Evolutionary conservation across 1,140 invertebrate genomes (phyloP).

Genomic region (Cyclargus thomasi): DNA sequence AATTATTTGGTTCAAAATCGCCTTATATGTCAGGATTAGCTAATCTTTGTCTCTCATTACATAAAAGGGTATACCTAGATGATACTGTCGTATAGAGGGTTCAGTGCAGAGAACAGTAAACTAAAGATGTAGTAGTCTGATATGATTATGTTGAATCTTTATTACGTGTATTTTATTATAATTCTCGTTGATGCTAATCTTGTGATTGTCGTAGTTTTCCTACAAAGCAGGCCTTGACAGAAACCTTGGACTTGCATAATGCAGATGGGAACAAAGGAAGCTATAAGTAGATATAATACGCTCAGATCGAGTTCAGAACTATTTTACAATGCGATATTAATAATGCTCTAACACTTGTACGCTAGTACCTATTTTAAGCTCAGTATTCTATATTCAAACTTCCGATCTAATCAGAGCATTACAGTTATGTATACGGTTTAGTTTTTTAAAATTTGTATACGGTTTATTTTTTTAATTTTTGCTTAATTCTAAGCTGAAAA

Average conservation of each 20-base stretch:
- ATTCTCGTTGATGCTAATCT: neutral
- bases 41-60: no score
- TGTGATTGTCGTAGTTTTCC: neutral
- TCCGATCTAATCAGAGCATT: no score
- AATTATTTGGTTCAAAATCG: no score
- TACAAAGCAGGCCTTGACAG: constrained; percentile 4
- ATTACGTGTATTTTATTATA: neutral
- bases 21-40: no score
- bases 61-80: no score
- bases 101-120: neutral
- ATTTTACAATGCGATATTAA: neutral
- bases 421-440: no score
- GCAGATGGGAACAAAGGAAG: constrained; percentile 15
- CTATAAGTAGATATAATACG: neutral
- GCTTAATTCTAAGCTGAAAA: no score
- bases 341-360: neutral
- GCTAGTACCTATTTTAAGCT: neutral
- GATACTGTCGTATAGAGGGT: no score
- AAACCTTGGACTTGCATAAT: constrained; percentile 9
- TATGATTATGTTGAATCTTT: neutral
- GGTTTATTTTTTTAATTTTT: no score
- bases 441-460: no score
- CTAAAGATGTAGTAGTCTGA: neutral
- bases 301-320: neutral
- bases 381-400: neutral